Base-by-base conservation (phyloP, 2,113 vertebrate species). In the Oxyruncus cristatus region DNA sequence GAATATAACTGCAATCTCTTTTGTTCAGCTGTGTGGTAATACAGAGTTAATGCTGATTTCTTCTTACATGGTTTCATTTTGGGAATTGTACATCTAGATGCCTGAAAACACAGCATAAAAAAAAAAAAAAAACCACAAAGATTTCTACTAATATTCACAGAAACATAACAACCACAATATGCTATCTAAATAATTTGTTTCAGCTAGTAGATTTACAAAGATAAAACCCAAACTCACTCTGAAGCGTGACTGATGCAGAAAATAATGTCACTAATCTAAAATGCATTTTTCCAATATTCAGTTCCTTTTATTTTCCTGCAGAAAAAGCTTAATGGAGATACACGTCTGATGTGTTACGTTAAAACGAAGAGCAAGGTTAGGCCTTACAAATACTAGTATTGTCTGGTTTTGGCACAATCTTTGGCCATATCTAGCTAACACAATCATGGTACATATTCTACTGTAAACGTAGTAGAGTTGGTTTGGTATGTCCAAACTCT, bases 401-500 rank as follows among this genome's bases (percentile, higher is more conserved):
- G 47, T 85, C 67, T n/a, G 19, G 3, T 44, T 85, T 56, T 74
- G 37, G n/a, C 16, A 5, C 37, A 61, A 5, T 24, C 39, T 52
- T 53, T 66, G 59, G 27, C 39, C 22, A 12, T 15, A 7, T 53
- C 66, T 61, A 49, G 27, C n/a, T 49, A 50, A 50, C 17, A 18
- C 52, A 39, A 89, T 59, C 37, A 56, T 6, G 73, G 46, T 33
- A 19, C 12, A 2, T 7, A n/a, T 39, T 27, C 28, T 39, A 22
- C 9, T 32, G 26, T 22, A 59, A 61, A 59, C 0, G 0, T 20
- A 32, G n/a, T 12, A 12, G 12, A 14, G 41, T 10, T 32, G 6
- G n/a, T 33, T 83, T 72, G 41, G 27, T 59, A 41, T 41, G 41
- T 66, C 52, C 44, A 66, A 37, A 78, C 5, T n/a, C 59, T 16